Percentiles rank a stretch among this genome's conserved stretches.
These are phyloP conservation scores for Diaperis boleti DNA, from an alignment of 2,888 invertebrate genomes.

Conservation along the genomic window DNA sequence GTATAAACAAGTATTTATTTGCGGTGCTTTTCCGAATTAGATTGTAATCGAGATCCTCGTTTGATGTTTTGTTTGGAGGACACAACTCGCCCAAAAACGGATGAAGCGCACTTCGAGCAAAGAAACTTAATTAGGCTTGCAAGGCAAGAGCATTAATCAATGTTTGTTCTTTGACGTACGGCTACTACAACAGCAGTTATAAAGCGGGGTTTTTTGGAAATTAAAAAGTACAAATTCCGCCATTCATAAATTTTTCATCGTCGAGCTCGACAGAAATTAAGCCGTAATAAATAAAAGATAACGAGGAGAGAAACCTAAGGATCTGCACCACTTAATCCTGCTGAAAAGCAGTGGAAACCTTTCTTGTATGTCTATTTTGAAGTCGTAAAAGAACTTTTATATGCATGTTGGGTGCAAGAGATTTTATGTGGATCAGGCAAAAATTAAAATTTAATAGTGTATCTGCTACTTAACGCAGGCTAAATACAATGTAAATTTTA, in stretches of 20 bases:
- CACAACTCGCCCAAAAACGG: constrained; percentile 23
- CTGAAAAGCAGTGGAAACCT: constrained; percentile 30
- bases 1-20: too few species aligned
- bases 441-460: constrained; percentile 31
- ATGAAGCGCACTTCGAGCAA: constrained; percentile 24
- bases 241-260: constrained; percentile 24
- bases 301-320: constrained; percentile 18
- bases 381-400: constrained; percentile 32
- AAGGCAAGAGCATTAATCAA: constrained; percentile 35
- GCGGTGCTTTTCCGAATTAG: constrained; percentile 4
- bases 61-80: constrained; percentile 29
- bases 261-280: constrained; percentile 21
- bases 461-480: constrained; percentile 13
- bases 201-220: constrained; percentile 2
- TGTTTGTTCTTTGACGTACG: constrained; percentile 30
- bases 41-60: constrained; percentile 4
- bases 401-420: constrained; percentile 23
- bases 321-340: constrained; percentile 23
- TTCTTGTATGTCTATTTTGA: constrained; percentile 19
- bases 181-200: constrained; percentile 21
- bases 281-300: constrained; percentile 36
- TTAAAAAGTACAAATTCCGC: constrained; percentile 19
- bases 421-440: constrained; percentile 30
- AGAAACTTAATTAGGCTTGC: constrained; percentile 31
- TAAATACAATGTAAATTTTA: too few species aligned